Evolutionary conservation across 2,113 vertebrate genomes (phyloP).

Genomic region (Cardinalis cardinalis): DNA sequence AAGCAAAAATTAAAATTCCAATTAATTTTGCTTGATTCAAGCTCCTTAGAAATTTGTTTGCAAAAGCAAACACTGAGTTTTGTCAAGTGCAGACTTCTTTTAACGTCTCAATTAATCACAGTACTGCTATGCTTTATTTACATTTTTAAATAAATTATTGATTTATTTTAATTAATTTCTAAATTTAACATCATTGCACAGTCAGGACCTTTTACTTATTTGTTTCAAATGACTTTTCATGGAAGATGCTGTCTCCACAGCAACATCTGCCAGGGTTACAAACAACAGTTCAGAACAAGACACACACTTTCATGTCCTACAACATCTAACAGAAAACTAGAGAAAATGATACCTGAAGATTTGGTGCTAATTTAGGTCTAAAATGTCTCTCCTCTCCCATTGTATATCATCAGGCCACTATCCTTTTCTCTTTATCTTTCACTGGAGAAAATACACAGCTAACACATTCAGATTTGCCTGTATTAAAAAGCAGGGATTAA

Average conservation of each 20-base stretch:
- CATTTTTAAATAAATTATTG: background rate
- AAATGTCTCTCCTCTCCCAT: background rate
- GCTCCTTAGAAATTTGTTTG: background rate
- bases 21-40: background rate
- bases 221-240: background rate
- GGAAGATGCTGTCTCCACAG: background rate
- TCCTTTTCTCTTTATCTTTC: background rate
- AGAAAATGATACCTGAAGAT: background rate
- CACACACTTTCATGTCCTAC: background rate
- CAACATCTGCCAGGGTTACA: background rate
- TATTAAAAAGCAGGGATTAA: background rate
- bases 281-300: background rate
- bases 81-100: background rate
- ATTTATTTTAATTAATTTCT: background rate
- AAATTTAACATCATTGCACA: background rate
- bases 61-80: background rate
- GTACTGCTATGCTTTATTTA: conserved; percentile 13
- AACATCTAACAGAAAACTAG: background rate
- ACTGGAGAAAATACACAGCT: background rate
- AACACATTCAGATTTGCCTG: background rate
- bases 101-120: background rate
- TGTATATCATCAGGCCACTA: background rate
- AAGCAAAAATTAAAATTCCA: background rate
- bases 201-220: background rate
- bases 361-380: background rate